Evolutionary conservation across 1,140 invertebrate species (phyloP).

Genomic region (Drosophila santomea): DNA sequence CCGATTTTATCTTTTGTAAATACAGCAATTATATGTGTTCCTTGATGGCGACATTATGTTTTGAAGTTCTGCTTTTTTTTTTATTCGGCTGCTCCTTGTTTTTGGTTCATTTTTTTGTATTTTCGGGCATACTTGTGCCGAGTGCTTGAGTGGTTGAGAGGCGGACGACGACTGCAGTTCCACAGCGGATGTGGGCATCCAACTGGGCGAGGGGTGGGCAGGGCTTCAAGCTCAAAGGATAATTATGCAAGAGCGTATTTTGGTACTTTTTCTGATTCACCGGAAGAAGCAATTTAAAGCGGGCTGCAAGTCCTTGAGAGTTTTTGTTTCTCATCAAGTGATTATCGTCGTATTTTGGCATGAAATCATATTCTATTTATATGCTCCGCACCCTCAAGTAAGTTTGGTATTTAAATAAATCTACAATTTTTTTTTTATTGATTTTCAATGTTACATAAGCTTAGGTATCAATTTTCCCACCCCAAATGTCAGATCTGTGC

Average conservation of each 20-base stretch:
- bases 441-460: no score
- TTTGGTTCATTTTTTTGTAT: constrained; percentile 17
- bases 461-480: neutral
- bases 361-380: neutral
- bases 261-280: constrained; percentile 14
- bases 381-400: no score
- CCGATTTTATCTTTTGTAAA: constrained; percentile 83
- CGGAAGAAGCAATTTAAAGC: constrained; percentile 44
- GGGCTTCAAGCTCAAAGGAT: constrained; percentile 45
- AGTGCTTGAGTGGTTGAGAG: constrained; percentile 34
- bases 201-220: constrained; percentile 8
- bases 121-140: constrained; percentile 25
- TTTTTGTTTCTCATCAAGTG: constrained; percentile 5
- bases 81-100: constrained; percentile 6
- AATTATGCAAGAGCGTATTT: constrained; percentile 27
- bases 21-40: constrained; percentile 81
- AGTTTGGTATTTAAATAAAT: no score
- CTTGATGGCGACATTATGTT: constrained; percentile 76
- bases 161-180: neutral
- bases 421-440: no score
- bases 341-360: neutral
- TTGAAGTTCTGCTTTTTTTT: constrained; percentile 33
- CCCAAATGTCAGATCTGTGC: constrained; percentile 51
- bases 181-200: constrained; percentile 47
- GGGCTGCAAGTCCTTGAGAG: constrained; percentile 8